Percentiles rank a stretch among this genome's conserved stretches.
Conservation (phyloP, 2,113 vertebrate genomes). For the Menura novaehollandiae region DNA sequence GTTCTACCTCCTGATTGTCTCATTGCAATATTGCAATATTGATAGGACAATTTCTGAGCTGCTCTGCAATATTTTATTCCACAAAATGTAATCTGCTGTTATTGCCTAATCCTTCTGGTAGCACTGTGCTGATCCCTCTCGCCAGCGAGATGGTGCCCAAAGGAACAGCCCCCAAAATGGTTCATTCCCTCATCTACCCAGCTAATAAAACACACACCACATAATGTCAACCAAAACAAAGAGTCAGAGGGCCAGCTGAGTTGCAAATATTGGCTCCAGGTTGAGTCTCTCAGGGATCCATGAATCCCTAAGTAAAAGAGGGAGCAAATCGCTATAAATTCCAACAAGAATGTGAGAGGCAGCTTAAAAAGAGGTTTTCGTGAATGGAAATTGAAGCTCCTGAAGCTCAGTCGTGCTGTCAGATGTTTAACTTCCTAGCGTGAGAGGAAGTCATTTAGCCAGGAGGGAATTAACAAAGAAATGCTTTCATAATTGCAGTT, state of each 20-base stretch:
- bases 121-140: background rate
- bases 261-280: background rate
- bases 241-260: background rate
- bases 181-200: background rate
- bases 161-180: background rate
- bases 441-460: conserved; percentile 38
- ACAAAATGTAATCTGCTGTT: background rate
- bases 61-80: background rate
- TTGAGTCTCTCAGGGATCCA: background rate
- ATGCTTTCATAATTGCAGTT: conserved; percentile 32
- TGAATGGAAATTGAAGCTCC: background rate
- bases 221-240: background rate
- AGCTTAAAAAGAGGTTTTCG: background rate
- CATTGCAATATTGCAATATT: background rate
- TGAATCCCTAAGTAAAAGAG: background rate
- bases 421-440: conserved; percentile 36
- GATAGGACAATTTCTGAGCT: background rate
- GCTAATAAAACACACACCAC: background rate
- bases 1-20: background rate
- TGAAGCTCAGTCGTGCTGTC: background rate
- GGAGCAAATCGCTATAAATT: background rate
- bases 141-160: background rate
- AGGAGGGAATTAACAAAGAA: conserved; percentile 31
- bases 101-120: background rate
- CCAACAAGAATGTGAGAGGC: background rate